Conservation (phyloP, 2,113 vertebrate species). For the Thermophis baileyi region DNA sequence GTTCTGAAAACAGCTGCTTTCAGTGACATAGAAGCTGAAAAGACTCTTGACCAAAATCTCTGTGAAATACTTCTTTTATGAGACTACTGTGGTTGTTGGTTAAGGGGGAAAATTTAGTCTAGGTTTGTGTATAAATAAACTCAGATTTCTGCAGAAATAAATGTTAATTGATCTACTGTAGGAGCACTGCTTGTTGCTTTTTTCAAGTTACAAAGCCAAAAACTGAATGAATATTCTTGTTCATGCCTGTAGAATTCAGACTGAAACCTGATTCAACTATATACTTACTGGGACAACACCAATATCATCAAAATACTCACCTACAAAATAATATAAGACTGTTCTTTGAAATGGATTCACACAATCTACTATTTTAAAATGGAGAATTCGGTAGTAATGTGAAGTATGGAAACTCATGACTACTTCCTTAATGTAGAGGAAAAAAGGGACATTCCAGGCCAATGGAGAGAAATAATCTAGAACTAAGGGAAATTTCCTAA, state of each 20-base stretch:
- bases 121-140: background rate
- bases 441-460: background rate
- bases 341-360: background rate
- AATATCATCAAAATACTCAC: background rate
- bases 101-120: background rate
- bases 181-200: background rate
- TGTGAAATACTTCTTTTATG: background rate
- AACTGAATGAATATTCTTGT: background rate
- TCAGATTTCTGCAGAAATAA: background rate
- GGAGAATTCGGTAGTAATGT: background rate
- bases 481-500: background rate
- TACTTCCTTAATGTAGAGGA: background rate
- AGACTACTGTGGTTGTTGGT: background rate
- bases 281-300: background rate
- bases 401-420: background rate
- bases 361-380: background rate
- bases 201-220: background rate
- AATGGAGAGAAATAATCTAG: background rate
- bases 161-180: background rate
- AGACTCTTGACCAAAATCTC: background rate
- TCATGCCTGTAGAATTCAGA: background rate
- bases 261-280: background rate
- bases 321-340: background rate
- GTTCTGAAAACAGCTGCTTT: background rate
- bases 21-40: background rate